Evolutionary conservation across 2,113 vertebrate species (phyloP), one percentile per base, ranked within the genome.

Genomic region (Perca flavescens): DNA sequence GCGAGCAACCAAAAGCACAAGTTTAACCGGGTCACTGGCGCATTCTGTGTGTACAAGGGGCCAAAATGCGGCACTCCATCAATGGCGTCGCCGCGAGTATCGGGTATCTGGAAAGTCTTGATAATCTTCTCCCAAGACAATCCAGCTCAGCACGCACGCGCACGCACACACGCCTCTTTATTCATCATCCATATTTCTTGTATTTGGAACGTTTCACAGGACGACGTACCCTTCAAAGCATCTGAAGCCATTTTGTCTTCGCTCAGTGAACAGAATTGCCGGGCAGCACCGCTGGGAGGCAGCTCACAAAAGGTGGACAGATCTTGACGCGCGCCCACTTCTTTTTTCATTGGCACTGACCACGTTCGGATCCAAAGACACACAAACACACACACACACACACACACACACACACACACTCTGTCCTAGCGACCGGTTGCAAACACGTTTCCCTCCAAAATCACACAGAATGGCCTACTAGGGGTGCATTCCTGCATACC

Each of bases 401-500:
- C 70, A 73, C 53, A 52, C 75, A 71, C 81, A 77, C 77, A 88
- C 61, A 84, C n/a, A n/a, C n/a, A n/a, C n/a, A n/a, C 70, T 85
- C 89, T 89, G 83, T 91, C 91, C 74, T 88, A 77, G 88, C 77
- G 80, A 90, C 87, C 74, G 63, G 76, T 85, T n/a, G 60, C 92
- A 80, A 91, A 88, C 79, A 82, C 57, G 65, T 89, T 93, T 93
- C 74, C 86, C 89, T 93, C 88, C 86, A 88, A 86, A 89, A 90
- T 58, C 69, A 47, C 77, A 86, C 80, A 89, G 90, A 92, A 88
- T 66, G 68, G 89, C 86, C 91, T 92, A 86, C 91, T 80, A 61
- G 68, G 86, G 87, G 67, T 15, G 65, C 88, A 93, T 92, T 94
- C 91, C 90, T 94, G 94, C 92, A 94, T 95, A 87, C 86, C 87